Evolutionary conservation across 2,888 invertebrate species (phyloP), one percentile per base, ranked within the genome.

Genomic region (Pollenia amentaria): DNA sequence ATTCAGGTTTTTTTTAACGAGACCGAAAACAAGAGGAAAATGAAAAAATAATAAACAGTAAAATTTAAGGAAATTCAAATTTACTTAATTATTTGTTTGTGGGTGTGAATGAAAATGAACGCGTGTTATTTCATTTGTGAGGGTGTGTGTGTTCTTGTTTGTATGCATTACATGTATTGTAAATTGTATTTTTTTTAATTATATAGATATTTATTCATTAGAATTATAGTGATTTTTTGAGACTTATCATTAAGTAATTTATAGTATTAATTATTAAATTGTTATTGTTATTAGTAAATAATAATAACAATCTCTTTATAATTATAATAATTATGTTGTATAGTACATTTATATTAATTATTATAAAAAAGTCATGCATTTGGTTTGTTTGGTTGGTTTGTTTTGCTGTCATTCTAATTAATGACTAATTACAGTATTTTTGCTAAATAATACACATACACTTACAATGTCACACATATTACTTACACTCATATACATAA

Each of bases 381-480:
- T 67, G 7, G n/a, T n/a, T 65, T 42, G 11, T 40, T 60, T 80
- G 44, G 10, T 55, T 65, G 46, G 46, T 51, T 67, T 67, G 29
- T 57, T n/a, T 53, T 55, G 3, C 16, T 62, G n/a, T 51, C 38
- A 38, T 65, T 55, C n/a, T 64, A 46, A 65, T 65, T 72, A 42
- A 72, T 6, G 18, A 72, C 62, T 80, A 72, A 80, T 80, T 72
- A 80, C 79, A 72, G 51, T 80, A 64, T 42, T 72, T 60, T 64
- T 53, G 51, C 42, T 65, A 53, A 65, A 64, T 55, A 76, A 42
- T 42, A 77, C 76, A 76, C 40, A 76, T 62, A 11, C n/a, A n/a
- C 53, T 12, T 55, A 44, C 12, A 7, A 38, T 53, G 6, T 44
- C 16, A 1, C 42, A 29, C 38, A 57, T 57, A 62, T 40, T 62